phyloP scores from a whole-genome alignment of 2,888 invertebrate species.

The Allolobophora icterica region DNA sequence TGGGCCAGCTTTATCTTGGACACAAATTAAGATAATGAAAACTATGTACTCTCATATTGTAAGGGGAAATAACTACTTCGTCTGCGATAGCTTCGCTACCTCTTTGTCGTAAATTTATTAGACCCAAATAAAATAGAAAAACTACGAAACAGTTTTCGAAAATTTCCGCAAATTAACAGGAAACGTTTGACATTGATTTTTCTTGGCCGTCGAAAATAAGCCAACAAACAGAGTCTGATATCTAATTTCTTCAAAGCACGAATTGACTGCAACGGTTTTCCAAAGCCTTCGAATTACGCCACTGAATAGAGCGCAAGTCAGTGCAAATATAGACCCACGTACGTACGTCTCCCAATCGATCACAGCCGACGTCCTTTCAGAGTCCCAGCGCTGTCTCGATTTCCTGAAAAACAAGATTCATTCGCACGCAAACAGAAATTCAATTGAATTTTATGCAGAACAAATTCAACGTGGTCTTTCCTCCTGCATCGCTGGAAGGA shows the following conservation, averaged over 20 bases:
- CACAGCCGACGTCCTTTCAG: not conserved
- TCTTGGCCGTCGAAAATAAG: not conserved
- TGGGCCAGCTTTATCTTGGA: not conserved
- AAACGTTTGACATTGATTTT: not conserved
- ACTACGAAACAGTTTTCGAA: not conserved
- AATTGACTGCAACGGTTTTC: not conserved
- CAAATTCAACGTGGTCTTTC: not conserved
- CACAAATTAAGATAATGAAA: not conserved
- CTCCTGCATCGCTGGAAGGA: not conserved
- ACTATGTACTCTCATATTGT: not conserved
- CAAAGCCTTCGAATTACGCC: slow-evolving; percentile 20
- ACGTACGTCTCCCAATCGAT: not conserved
- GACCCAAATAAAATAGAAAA: not conserved
- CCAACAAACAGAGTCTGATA: not conserved
- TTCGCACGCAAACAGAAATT: slow-evolving; percentile 20
- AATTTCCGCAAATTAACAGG: not conserved
- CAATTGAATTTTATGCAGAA: not conserved
- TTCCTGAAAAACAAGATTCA: slow-evolving; percentile 27
- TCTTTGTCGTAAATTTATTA: not conserved
- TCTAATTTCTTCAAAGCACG: not conserved
- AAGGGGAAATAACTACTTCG: not conserved
- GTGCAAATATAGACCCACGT: not conserved
- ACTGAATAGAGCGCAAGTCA: not conserved
- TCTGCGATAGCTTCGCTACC: not conserved
- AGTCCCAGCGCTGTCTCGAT: not conserved